phyloP scores from a whole-genome alignment of 2,888 invertebrate species.

The Dorcus hopei region DNA sequence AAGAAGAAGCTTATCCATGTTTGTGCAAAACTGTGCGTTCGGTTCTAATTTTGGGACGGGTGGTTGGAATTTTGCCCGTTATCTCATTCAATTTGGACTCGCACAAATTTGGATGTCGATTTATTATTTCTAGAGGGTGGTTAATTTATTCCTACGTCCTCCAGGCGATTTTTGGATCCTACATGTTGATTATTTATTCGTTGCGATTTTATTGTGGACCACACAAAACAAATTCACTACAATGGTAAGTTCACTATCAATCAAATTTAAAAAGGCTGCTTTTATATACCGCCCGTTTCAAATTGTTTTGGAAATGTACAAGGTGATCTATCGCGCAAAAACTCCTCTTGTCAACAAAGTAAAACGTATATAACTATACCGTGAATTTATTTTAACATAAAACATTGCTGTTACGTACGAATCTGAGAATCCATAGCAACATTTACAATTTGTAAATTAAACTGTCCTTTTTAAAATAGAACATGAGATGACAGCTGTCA shows the following conservation, averaged over 20 bases:
- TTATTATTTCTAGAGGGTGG: constrained; percentile 6
- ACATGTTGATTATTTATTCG: constrained; percentile 1
- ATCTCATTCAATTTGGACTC: neutral
- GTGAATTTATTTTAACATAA: no score
- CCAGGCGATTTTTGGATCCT: neutral
- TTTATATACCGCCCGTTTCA: no score
- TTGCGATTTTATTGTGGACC: constrained; percentile 12
- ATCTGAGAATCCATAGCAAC: no score
- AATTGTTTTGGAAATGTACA: no score
- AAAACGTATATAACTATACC: no score
- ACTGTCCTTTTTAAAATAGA: no score
- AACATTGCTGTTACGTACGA: no score
- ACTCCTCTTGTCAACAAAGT: no score
- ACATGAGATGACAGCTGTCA: no score
- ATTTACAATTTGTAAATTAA: no score
- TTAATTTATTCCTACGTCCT: constrained; percentile 3
- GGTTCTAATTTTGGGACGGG: constrained; percentile 2
- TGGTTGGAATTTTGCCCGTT: constrained; percentile 8
- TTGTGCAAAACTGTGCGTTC: constrained; percentile 4
- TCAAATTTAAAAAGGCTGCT: no score
- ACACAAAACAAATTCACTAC: constrained; percentile 3
- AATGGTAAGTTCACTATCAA: constrained; percentile 10
- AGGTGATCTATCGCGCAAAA: no score
- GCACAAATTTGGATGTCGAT: constrained; percentile 3
- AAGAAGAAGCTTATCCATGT: constrained; percentile 7